Evolutionary conservation across 2,113 vertebrate species (phyloP).

Genomic region (Globicephala melas): DNA sequence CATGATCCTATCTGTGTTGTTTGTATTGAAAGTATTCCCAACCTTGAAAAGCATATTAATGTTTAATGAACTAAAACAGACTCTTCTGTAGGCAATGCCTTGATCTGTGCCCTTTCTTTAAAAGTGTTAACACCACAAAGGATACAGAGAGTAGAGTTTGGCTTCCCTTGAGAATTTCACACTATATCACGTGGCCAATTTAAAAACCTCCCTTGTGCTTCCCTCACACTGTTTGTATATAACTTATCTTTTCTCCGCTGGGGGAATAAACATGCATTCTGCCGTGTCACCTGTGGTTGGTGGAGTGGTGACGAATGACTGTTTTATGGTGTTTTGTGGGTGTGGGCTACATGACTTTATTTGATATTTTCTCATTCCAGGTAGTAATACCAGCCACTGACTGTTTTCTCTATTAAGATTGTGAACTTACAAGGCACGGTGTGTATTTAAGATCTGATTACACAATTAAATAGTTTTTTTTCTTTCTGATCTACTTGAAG

Average conservation of each 20-base stretch:
- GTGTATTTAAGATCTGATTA: background rate
- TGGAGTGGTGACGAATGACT: background rate
- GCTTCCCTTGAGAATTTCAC: background rate
- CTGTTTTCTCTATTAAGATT: background rate
- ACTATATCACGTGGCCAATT: background rate
- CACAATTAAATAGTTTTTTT: background rate
- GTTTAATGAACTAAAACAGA: background rate
- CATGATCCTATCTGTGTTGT: background rate
- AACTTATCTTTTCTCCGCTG: background rate
- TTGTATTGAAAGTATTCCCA: background rate
- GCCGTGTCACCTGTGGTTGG: background rate
- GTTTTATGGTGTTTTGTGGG: background rate
- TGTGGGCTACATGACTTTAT: background rate
- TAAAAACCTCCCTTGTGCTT: background rate
- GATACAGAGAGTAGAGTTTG: background rate
- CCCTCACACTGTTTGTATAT: background rate
- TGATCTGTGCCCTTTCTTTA: background rate
- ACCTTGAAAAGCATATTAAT: background rate
- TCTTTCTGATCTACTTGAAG: background rate
- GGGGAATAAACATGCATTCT: background rate
- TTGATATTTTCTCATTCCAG: background rate
- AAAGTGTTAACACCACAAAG: background rate
- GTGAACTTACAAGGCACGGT: background rate
- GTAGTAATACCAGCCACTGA: background rate
- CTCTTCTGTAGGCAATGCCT: background rate